phyloP scores from a whole-genome alignment of 2,888 invertebrate species.

The Callyntrura sp. region DNA sequence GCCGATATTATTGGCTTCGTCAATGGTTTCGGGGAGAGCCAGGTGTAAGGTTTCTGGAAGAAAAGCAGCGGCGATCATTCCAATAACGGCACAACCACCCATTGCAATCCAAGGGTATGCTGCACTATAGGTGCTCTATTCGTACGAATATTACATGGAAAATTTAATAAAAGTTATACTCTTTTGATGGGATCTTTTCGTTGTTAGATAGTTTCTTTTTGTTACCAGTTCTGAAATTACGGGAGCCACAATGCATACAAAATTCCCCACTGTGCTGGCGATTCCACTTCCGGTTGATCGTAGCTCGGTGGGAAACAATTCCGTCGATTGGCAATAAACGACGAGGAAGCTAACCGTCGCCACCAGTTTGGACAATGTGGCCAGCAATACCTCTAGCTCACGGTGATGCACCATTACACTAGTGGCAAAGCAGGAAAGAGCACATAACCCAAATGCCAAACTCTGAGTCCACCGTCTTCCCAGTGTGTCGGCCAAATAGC shows the following conservation, averaged over 20 bases:
- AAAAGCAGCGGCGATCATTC: conserved; percentile 86
- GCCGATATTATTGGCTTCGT: conserved; percentile 88
- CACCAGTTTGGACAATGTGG: conserved; percentile 57
- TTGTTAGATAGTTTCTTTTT: background rate
- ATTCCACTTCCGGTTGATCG: conserved; percentile 89
- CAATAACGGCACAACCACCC: conserved; percentile 69
- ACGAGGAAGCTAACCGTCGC: conserved; percentile 88
- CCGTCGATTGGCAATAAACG: conserved; percentile 86
- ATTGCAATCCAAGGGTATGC: conserved; percentile 77
- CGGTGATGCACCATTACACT: conserved; percentile 63
- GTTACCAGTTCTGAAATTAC: conserved; percentile 88
- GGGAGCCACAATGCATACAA: conserved; percentile 87
- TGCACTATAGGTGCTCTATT: conserved; percentile 75
- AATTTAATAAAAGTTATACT: too few species aligned
- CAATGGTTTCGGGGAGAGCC: conserved; percentile 88
- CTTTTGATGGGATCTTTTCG: too few species aligned
- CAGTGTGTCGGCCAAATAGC: conserved; percentile 86
- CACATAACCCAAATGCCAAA: conserved; percentile 85
- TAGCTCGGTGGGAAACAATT: conserved; percentile 90
- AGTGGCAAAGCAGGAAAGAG: conserved; percentile 76
- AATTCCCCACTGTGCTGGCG: conserved; percentile 87
- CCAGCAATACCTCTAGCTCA: conserved; percentile 52
- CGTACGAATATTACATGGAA: conserved; percentile 22
- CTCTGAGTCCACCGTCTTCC: conserved; percentile 87
- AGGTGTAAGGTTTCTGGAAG: conserved; percentile 89